Evolutionary conservation across 2,888 invertebrate genomes (phyloP).

Genomic region (Acanthosepion pharaonis): DNA sequence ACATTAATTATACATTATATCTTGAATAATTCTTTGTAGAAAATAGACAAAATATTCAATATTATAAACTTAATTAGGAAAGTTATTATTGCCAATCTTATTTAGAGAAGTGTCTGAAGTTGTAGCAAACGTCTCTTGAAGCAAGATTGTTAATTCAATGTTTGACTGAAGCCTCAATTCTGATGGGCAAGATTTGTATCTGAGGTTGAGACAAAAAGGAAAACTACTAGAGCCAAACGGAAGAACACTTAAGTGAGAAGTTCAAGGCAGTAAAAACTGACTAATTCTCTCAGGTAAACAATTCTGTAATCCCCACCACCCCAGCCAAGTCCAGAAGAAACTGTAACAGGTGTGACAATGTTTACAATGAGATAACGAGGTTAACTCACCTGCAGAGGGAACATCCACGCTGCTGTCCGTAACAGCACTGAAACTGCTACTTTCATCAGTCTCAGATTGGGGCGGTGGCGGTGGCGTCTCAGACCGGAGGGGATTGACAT

Average conservation of each 20-base stretch:
- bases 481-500: slow-evolving; percentile 49
- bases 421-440: slow-evolving; percentile 62
- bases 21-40: too few relatives aligned
- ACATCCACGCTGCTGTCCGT: slow-evolving; percentile 67
- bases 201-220: not conserved
- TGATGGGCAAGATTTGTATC: too few relatives aligned
- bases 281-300: not conserved
- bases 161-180: too few relatives aligned
- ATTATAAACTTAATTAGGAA: too few relatives aligned
- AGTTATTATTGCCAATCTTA: too few relatives aligned
- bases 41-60: too few relatives aligned
- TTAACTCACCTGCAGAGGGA: slow-evolving; percentile 50
- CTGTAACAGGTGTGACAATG: not conserved
- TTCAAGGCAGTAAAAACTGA: not conserved
- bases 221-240: not conserved
- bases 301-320: not conserved
- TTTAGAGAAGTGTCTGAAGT: too few relatives aligned
- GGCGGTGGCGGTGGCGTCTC: slow-evolving; percentile 48
- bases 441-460: slow-evolving; percentile 59
- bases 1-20: too few relatives aligned
- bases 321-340: not conserved
- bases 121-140: too few relatives aligned
- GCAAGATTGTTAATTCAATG: too few relatives aligned
- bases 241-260: not conserved
- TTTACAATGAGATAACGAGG: not conserved